phyloP scores from a whole-genome alignment of 2,797 vertebrate species.

The Centroberyx gerrardi region DNA sequence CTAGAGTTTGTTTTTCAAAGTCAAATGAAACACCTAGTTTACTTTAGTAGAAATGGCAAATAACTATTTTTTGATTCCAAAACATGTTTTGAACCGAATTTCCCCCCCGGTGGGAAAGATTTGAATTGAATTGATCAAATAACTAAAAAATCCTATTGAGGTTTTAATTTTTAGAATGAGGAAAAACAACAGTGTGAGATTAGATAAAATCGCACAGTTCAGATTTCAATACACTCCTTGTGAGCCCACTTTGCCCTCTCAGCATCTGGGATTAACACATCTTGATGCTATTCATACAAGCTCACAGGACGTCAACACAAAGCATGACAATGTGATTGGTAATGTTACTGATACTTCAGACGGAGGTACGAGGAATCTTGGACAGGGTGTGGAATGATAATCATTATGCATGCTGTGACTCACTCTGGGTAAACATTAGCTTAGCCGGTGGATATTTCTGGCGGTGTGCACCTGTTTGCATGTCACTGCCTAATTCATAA shows the following conservation, averaged over 20 bases:
- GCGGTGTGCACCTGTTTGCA: constrained; percentile 82
- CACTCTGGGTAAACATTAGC: constrained; percentile 73
- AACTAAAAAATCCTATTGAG: too few species aligned
- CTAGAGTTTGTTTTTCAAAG: too few species aligned
- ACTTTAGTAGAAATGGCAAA: too few species aligned
- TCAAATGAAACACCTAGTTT: too few species aligned
- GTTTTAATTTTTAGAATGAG: neutral
- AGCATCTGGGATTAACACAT: constrained; percentile 56
- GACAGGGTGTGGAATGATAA: constrained; percentile 72
- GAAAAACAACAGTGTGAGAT: neutral
- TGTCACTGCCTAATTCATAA: constrained; percentile 82
- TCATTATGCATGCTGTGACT: constrained; percentile 67
- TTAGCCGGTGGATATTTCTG: constrained; percentile 73
- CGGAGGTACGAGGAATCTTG: constrained; percentile 47
- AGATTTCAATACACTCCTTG: neutral
- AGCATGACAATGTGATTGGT: constrained; percentile 50
- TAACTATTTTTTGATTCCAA: too few species aligned
- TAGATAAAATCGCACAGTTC: neutral
- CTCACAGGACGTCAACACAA: constrained; percentile 56
- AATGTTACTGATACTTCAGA: constrained; percentile 51
- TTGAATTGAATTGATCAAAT: too few species aligned
- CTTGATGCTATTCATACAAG: constrained; percentile 43
- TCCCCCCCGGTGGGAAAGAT: too few species aligned
- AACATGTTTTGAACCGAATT: too few species aligned
- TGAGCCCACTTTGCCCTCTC: neutral